Evolutionary conservation across 2,888 invertebrate genomes (phyloP), one percentile per base, ranked within the genome.

Genomic region (Ctenicera cuprea): DNA sequence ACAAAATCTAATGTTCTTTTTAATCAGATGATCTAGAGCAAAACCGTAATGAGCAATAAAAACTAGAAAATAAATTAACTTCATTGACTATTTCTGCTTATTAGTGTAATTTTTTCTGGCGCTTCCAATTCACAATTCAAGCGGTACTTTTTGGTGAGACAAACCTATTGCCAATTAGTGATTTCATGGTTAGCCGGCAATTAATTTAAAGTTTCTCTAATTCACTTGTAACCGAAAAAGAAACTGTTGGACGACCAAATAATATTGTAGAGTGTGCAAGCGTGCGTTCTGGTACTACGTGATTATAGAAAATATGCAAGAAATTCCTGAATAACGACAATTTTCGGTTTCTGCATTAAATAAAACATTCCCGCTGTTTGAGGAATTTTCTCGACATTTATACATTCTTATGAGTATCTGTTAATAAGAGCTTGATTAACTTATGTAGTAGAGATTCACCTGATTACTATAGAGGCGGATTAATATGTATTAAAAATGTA

Each of bases 351-450:
- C 16, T 57, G 33, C 14, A 8, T 54, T 26, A n/a, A 18, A 14
- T 57, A 54, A 26, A 54, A 30, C 22, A n/a, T n/a, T n/a, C n/a
- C n/a, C 12, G 14, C 22, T 14, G 30, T 30, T 54, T 30, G 3
- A 54, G 54, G 54, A 26, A 54, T 54, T 54, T 54, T 54, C 54
- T 33, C 54, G 30, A 20, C 54, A 30, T 54, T 54, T 54, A 12
- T 9, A n/a, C 54, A 54, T 54, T 30, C 54, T 54, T 30, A 50
- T 50, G 48, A 3, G 48, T 3, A 20, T 50, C 22, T 50, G 1
- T 14, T 50, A 20, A 20, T 50, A 22, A 50, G 26, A 26, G 26
- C 26, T 26, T 26, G n/a, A n/a, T n/a, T n/a, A n/a, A n/a, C n/a
- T n/a, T n/a, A 26, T 3, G 26, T 26, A 3, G 26, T 26, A 26